Base-by-base conservation (phyloP, 2,797 vertebrate genomes). In the Pseudotriccus pelzelni region DNA sequence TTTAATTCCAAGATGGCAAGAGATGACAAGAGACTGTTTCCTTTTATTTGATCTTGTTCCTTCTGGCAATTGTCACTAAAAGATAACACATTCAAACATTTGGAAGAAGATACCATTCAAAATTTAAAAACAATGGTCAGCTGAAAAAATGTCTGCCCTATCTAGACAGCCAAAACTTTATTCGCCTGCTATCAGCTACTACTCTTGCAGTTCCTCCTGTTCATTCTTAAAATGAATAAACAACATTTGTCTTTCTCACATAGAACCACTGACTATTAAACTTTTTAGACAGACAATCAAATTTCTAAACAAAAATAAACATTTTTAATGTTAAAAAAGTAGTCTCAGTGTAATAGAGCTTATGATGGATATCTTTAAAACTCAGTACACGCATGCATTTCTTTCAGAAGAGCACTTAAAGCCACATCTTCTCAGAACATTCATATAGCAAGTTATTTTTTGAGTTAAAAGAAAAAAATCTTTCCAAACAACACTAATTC, bases 341-440 rank as follows among this genome's bases (percentile, higher is more conserved):
- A 0, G 13, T 44, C 3, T 56, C 1, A 2, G 8, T 49, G 6
- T 25, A 24, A 76, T 58, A n/a, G 28, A 69, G 0, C 34, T 88
- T 53, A 59, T 68, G 19, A 22, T 73, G 7, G 14, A 13, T 12
- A 44, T 44, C 14, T 79, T 82, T 28, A 77, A 73, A 58, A 53
- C 7, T 56, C 64, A 18, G 11, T 36, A 28, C 2, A 12, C 30
- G 1, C 2, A 23, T 41, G 7, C 2, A 36, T 74, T 83, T 87
- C 14, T 67, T 69, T 13, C 4, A 60, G 69, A 36, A 32, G 8
- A 12, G 28, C 3, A 30, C 15, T 37, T 74, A 32, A 89, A 67
- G 2, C 12, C 3, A 43, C 6, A 4, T 43, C 2, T 59, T 70
- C 47, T 87, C 23, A 27, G 3, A 52, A 11, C 6, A 89, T 63